Conservation (phyloP, 2,797 vertebrate genomes). For the Pipistrellus nathusii region DNA sequence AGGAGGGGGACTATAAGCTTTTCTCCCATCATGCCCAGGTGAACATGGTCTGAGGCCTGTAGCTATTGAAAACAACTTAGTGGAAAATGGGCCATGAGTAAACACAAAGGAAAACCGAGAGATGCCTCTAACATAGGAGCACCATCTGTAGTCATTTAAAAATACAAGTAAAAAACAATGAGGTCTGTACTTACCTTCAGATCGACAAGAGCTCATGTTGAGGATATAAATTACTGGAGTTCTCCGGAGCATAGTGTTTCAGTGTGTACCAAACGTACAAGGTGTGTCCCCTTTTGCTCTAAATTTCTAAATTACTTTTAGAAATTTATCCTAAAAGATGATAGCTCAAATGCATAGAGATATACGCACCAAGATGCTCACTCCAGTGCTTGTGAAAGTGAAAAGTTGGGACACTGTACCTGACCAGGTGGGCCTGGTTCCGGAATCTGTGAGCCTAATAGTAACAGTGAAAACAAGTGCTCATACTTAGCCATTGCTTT, state of each 20-base stretch:
- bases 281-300: background rate
- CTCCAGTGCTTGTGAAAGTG: background rate
- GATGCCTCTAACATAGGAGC: background rate
- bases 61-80: background rate
- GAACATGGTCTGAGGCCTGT: background rate
- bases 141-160: background rate
- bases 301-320: too few relatives aligned
- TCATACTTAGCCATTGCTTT: slow-evolving; percentile 15
- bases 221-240: background rate
- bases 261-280: background rate
- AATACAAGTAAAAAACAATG: background rate
- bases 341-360: background rate
- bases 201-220: background rate
- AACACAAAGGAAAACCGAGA: background rate
- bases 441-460: rapidly evolving
- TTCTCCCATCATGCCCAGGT: background rate
- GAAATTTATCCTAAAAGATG: background rate
- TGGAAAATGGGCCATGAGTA: background rate
- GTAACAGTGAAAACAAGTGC: background rate
- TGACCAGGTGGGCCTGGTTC: background rate
- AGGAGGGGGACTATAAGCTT: background rate
- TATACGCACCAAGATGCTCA: rapidly evolving
- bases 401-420: background rate
- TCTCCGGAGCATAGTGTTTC: background rate
- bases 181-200: background rate